Evolutionary conservation across 2,888 invertebrate genomes (phyloP), one percentile per base, ranked within the genome.

Genomic region (Ochropacha duplaris): DNA sequence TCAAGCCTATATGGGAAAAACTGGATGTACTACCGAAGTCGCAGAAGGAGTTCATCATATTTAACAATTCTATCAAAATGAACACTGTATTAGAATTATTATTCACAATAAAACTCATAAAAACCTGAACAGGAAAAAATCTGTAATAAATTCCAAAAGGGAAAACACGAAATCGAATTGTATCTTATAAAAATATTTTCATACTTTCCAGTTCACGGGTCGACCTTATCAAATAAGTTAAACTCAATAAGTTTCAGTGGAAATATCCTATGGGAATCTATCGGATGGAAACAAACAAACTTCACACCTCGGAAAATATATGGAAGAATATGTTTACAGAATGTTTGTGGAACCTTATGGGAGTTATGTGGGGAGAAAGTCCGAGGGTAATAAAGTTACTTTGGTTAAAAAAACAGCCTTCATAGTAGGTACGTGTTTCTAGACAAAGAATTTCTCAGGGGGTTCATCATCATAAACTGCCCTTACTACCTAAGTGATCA

Each of bases 151-250:
- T 57, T 56, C 54, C 51, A 64, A 56, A 9, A 56, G 36, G 50
- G 19, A 56, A 56, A 50, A 56, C 36, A 39, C 39, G 51, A 26
- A 56, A 56, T 36, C 39, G 24, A 39, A 50, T 51, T 12, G 19
- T 31, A 52, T 11, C 2, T 22, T 54, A 49, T 54, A 50, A 36
- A 51, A 52, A 58, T 55, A 57, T 57, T 54, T 51, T 55, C 51
- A 31, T 51, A 39, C 39, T 26, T 44, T 54, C 26, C 24, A 26
- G 58, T 70, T 67, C 71, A 54, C 54, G 69, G 60, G 68, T 61
- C 57, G 57, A 68, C 74, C 76, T 83, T 85, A 84, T 85, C 83
- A 81, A 84, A 86, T 86, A 87, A 87, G 83, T 86, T 84, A 78
- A 81, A 83, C 83, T 81, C 83, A 78, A 86, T 84, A 85, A 87